Evolutionary conservation across 2,797 vertebrate genomes (phyloP).

Genomic region (Chrysolophus pictus): DNA sequence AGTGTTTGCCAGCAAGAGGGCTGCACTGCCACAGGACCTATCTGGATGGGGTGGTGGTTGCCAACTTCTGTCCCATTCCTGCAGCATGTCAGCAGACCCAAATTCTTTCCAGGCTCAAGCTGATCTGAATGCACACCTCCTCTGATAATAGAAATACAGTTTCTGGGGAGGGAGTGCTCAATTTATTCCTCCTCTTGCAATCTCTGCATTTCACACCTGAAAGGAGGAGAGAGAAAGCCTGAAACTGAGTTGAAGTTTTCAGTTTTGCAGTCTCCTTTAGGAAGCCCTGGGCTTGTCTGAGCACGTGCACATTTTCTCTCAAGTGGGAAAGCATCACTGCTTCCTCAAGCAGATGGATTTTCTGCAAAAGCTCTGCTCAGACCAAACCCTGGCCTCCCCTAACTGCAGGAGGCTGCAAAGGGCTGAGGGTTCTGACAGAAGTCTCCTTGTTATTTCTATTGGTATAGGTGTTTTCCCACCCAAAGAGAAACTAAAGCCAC

Average conservation of each 20-base stretch:
- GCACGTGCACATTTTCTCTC: background rate
- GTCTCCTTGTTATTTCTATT: background rate
- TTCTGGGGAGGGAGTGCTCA: background rate
- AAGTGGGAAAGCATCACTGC: background rate
- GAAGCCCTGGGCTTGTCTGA: background rate
- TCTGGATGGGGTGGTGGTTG: background rate
- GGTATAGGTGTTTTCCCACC: background rate
- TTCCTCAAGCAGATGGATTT: background rate
- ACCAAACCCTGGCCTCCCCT: background rate
- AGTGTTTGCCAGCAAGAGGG: background rate
- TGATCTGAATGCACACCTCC: background rate
- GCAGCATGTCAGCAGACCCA: background rate
- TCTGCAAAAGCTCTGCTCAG: background rate
- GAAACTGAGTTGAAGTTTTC: background rate
- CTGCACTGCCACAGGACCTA: background rate
- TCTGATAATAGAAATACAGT: background rate
- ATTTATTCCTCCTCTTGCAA: background rate
- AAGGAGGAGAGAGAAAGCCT: background rate
- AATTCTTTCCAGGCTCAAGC: background rate
- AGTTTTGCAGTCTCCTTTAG: background rate
- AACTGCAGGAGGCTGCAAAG: background rate
- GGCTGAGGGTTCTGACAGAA: background rate
- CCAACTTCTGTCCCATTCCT: background rate
- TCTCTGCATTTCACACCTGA: background rate
- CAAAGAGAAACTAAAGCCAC: background rate